A percentile compares a stretch with the other conserved stretches of the same genome.
These are phyloP conservation scores for Misgurnus anguillicaudatus DNA, from an alignment of 2,113 vertebrate species.

Conservation along the genomic window DNA sequence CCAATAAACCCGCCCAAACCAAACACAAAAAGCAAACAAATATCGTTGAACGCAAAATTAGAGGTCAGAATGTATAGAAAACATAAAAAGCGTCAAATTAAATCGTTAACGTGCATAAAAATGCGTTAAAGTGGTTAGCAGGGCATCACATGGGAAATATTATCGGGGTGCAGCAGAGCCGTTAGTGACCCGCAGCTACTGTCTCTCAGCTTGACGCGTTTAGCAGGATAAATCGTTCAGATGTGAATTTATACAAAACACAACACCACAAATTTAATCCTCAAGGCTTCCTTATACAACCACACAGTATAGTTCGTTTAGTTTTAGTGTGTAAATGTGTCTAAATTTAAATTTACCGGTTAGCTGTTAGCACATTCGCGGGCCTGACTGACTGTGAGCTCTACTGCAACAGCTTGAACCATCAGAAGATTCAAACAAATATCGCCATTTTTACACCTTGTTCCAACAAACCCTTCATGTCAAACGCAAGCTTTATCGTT, in stretches of 20 bases:
- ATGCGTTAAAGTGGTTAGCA: background rate
- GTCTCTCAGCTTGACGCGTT: background rate
- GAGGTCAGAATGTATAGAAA: background rate
- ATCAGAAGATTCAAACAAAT: conserved; percentile 10
- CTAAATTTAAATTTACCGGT: conserved; percentile 41
- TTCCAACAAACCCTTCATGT: background rate
- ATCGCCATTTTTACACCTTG: background rate
- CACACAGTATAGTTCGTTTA: background rate
- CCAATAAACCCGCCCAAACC: conserved; percentile 19
- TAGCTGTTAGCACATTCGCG: conserved; percentile 35
- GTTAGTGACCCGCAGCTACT: conserved; percentile 28
- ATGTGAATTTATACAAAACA: background rate
- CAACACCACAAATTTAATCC: background rate
- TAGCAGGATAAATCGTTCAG: background rate
- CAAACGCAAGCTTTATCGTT: too few species aligned
- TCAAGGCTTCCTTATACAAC: background rate
- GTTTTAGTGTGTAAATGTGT: background rate
- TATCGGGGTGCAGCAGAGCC: conserved; percentile 28
- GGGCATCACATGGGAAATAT: conserved; percentile 10
- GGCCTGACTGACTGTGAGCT: conserved; percentile 13
- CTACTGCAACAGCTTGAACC: conserved; percentile 17
- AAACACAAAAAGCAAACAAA: background rate
- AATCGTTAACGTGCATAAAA: background rate
- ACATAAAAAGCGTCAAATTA: background rate
- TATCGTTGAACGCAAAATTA: background rate